These are phyloP conservation scores for Megathymus violae DNA, from an alignment of 1,140 invertebrate genomes.

Conservation along the genomic window DNA sequence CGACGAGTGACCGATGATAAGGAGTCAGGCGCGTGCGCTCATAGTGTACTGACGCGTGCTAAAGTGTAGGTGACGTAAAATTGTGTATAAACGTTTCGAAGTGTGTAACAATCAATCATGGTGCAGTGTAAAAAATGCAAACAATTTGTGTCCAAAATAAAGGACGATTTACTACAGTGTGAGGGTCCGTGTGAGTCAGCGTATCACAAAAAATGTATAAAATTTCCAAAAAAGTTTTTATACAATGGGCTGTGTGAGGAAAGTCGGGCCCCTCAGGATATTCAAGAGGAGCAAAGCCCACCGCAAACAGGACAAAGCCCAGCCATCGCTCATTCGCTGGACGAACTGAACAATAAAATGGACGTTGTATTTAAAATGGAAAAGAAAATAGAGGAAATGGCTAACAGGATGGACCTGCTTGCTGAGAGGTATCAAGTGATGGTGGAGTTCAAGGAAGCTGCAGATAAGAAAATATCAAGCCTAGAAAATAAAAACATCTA, in stretches of 20 bases:
- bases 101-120: neutral
- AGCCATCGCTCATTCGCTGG: neutral
- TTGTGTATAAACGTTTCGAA: too few relatives aligned
- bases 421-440: constrained; percentile 26
- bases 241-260: constrained; percentile 15
- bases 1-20: too few relatives aligned
- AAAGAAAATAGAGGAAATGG: constrained; percentile 30
- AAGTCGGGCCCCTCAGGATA: constrained; percentile 4
- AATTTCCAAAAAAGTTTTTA: neutral
- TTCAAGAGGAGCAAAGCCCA: constrained; percentile 7
- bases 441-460: constrained; percentile 24
- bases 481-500: constrained; percentile 30
- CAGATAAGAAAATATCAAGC: constrained; percentile 18
- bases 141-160: neutral
- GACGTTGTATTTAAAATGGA: constrained; percentile 22
- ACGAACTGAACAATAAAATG: constrained; percentile 14
- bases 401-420: constrained; percentile 8
- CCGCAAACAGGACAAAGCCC: neutral
- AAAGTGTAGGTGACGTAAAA: too few relatives aligned
- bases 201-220: constrained; percentile 21
- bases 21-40: too few relatives aligned
- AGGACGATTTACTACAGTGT: constrained; percentile 5
- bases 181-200: constrained; percentile 3
- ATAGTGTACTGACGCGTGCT: too few relatives aligned
- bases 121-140: constrained; percentile 2